These are phyloP conservation scores for Urocolius indicus DNA, from an alignment of 2,113 vertebrate species.

Conservation along the genomic window DNA sequence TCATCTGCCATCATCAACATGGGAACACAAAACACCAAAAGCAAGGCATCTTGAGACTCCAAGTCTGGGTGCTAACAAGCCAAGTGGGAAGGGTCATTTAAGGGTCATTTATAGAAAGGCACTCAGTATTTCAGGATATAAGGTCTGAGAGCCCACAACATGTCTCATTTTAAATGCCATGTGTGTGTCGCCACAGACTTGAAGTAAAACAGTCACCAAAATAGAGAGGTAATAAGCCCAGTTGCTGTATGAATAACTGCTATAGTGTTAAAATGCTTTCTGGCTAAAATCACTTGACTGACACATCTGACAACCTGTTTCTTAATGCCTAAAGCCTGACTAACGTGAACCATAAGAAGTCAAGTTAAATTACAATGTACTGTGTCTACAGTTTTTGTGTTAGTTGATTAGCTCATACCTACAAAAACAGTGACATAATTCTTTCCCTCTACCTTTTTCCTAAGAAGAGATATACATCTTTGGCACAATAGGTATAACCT, in stretches of 20 bases:
- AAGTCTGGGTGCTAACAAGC: background rate
- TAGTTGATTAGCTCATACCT: conserved; percentile 7
- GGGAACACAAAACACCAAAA: background rate
- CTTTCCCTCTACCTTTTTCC: background rate
- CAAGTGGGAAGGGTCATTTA: background rate
- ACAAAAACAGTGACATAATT: background rate
- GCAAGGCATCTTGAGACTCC: fast-evolving
- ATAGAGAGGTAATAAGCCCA: background rate
- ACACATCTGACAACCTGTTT: background rate
- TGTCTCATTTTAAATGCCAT: background rate
- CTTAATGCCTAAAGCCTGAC: background rate
- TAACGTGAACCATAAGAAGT: background rate
- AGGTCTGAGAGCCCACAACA: background rate
- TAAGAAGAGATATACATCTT: background rate
- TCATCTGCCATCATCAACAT: background rate
- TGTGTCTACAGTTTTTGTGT: background rate
- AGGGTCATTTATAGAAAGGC: background rate
- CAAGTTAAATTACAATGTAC: background rate
- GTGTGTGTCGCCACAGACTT: background rate
- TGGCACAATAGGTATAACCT: background rate
- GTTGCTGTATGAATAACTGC: background rate
- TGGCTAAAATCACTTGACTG: background rate
- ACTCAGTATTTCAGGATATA: background rate
- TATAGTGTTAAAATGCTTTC: background rate
- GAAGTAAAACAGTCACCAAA: background rate